A percentile compares a stretch with the other conserved stretches of the same genome.
phyloP scores from a whole-genome alignment of 1,140 invertebrate species.

The Trachymyrmex septentrionalis region DNA sequence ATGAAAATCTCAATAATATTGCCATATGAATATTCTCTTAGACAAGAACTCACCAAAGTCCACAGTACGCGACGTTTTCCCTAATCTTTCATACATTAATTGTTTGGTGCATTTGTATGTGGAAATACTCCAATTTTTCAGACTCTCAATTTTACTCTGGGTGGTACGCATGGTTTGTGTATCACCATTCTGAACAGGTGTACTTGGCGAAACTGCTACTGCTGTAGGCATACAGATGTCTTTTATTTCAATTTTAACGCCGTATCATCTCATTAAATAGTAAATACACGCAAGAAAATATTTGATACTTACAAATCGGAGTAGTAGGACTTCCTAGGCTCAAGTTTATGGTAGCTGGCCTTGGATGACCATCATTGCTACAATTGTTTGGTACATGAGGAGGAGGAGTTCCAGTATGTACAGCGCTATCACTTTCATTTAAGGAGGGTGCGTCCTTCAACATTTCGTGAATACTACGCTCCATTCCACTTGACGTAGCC shows the following conservation, averaged over 20 bases:
- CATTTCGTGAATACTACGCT: constrained; percentile 95
- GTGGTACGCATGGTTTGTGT: constrained; percentile 89
- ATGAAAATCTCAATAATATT: too few relatives aligned
- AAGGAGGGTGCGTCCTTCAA: constrained; percentile 93
- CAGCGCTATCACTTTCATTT: constrained; percentile 92
- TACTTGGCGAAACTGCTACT: constrained; percentile 84
- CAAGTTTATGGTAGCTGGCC: constrained; percentile 86
- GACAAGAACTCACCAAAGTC: constrained; percentile 90
- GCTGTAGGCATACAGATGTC: constrained; percentile 67
- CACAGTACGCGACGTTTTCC: constrained; percentile 96
- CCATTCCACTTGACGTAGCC: constrained; percentile 85
- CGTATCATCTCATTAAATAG: neutral
- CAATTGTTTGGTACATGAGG: constrained; percentile 85
- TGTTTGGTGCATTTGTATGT: constrained; percentile 99
- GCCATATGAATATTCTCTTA: neutral
- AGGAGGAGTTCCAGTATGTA: constrained; percentile 90
- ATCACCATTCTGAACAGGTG: constrained; percentile 88
- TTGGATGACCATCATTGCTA: constrained; percentile 81
- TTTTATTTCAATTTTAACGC: constrained; percentile 32
- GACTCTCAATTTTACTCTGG: constrained; percentile 93
- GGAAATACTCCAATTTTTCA: constrained; percentile 98
- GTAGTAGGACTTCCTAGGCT: constrained; percentile 75
- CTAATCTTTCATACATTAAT: constrained; percentile 97
- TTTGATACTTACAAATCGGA: constrained; percentile 76
- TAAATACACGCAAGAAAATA: neutral